phyloP scores from a whole-genome alignment of 2,888 invertebrate genomes.

The Plutella xylostella region DNA sequence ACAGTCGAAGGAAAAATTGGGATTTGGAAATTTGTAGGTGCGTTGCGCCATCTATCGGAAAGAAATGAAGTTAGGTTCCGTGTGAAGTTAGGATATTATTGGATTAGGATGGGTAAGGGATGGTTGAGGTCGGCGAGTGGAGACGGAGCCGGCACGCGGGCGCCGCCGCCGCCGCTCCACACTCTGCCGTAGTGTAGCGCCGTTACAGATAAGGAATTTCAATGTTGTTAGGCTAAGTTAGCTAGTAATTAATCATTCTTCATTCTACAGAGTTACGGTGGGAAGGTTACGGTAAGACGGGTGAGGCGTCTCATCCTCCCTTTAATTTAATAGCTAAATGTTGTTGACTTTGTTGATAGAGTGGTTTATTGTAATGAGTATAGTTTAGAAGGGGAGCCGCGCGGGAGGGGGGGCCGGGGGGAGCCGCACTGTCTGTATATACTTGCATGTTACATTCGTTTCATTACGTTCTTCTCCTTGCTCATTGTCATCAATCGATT shows the following conservation, averaged over 20 bases:
- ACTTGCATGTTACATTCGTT: conserved; percentile 60
- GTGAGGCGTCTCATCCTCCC: conserved; percentile 37
- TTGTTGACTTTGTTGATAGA: conserved; percentile 68
- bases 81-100: too few species aligned
- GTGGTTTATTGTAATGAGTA: conserved; percentile 58
- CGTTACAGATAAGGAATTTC: conserved; percentile 40
- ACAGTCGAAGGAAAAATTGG: too few species aligned
- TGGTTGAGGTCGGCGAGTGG: too few species aligned
- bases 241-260: conserved; percentile 41
- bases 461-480: conserved; percentile 63
- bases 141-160: too few species aligned
- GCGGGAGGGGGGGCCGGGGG: conserved; percentile 16
- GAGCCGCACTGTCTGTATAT: conserved; percentile 53
- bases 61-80: too few species aligned
- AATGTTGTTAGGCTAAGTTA: conserved; percentile 53
- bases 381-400: conserved; percentile 35
- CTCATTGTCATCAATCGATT: conserved; percentile 69
- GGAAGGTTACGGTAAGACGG: conserved; percentile 9
- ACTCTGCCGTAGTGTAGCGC: conserved; percentile 25
- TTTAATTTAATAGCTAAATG: conserved; percentile 67
- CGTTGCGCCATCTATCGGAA: too few species aligned
- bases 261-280: conserved; percentile 24
- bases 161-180: conserved; percentile 17
- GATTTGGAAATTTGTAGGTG: too few species aligned
- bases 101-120: too few species aligned